Conservation (phyloP, 2,888 invertebrate species). For the Chloromyia formosa region DNA sequence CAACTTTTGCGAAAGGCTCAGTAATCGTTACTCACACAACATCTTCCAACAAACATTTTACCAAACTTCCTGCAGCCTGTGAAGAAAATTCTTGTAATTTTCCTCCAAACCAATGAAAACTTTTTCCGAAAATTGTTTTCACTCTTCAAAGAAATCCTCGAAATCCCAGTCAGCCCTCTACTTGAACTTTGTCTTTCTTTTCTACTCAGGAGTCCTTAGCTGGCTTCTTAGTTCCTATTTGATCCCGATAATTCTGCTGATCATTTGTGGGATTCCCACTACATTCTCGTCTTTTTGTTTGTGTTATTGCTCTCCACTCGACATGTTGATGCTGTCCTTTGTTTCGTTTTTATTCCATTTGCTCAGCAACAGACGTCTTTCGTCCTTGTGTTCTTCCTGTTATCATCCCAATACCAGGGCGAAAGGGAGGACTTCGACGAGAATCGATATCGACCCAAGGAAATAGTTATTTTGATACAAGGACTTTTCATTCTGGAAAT, state of each 20-base stretch:
- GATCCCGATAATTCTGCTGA: constrained; percentile 30
- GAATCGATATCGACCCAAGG: constrained; percentile 29
- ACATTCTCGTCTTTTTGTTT: constrained; percentile 31
- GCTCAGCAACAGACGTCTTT: constrained; percentile 8
- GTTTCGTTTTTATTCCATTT: background rate
- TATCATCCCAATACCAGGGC: constrained; percentile 6
- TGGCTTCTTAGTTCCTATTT: constrained; percentile 7
- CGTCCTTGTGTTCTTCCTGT: background rate
- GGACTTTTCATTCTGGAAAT: constrained; percentile 37
- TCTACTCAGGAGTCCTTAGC: constrained; percentile 2
- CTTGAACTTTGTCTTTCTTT: background rate
- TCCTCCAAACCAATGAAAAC: background rate
- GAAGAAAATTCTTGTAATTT: background rate
- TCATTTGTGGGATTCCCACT: constrained; percentile 37
- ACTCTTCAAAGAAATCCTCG: constrained; percentile 38
- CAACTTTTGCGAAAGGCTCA: too few species aligned
- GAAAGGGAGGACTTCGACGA: constrained; percentile 3
- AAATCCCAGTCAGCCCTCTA: constrained; percentile 17
- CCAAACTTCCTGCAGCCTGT: background rate
- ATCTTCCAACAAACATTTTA: background rate
- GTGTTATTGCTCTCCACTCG: constrained; percentile 31
- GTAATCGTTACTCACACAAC: background rate
- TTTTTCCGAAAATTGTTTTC: constrained; percentile 40
- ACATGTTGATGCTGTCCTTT: background rate
- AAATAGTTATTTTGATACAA: constrained; percentile 25